Base-by-base conservation (phyloP, 2,113 vertebrate genomes). In the Mirza zaza region DNA sequence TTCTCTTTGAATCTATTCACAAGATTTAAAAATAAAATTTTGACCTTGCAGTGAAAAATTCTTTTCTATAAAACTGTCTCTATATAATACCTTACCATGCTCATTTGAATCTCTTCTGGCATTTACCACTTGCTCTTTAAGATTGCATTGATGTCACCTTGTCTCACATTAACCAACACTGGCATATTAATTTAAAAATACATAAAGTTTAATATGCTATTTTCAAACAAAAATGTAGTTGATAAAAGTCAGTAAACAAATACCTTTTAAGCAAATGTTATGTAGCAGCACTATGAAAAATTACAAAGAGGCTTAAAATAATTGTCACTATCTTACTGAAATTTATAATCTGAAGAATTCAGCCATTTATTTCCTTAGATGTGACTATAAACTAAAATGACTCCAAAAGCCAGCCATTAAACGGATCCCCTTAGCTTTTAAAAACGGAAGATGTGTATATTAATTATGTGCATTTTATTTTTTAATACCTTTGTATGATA, bases 1-100 rank as follows among this genome's bases (percentile, higher is more conserved):
- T 95, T 85, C 18, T 73, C 73, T 95, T 94, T 87, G 42, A 83
- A 86, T 75, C 68, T 73, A 79, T 73, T 88, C 77, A 75, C 21
- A 82, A 42, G 6, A 23, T 45, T 89, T 55, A 75, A 73, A 93
- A 61, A 57, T 50, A 12, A 34, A 61, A 87, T 20, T 59, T 80
- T 65, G 36, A 79, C 11, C n/a, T 81, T 67, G 14, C 34, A 67
- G 8, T 73, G 15, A 73, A 88, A 50, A 81, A 55, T 27, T 0
- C 25, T 76, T 70, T 59, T 70, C 61, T 36, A 82, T 61, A 27
- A 45, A 71, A 39, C 6, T 8, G 3, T 42, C n/a, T 86, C 59
- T 15, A 2, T 67, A 3, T 27, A 21, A 94, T 10, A 61, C 14
- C 2, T 42, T 29, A 52, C 8, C 13, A 3, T 32, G 4, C 21